A percentile compares a stretch with the other conserved stretches of the same genome.
Evolutionary conservation across 2,113 vertebrate species (phyloP).

Genomic region (Malaclemys terrapin): DNA sequence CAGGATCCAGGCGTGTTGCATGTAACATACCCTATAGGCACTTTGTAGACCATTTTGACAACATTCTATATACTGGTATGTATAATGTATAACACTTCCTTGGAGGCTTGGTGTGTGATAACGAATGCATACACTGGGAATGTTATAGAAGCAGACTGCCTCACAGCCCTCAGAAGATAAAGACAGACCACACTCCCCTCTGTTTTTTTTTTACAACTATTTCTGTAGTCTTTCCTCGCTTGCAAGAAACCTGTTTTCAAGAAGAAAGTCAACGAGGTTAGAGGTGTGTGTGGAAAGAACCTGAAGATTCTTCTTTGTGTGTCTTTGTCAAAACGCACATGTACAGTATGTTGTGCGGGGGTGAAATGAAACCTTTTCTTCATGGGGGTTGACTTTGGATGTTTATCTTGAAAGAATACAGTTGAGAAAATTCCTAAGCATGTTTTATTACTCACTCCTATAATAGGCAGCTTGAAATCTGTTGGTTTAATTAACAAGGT

Average conservation of each 20-base stretch:
- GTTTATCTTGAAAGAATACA: background rate
- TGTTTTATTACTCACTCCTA: background rate
- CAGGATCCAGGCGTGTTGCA: background rate
- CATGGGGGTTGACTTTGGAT: background rate
- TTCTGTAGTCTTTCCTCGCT: background rate
- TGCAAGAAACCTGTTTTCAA: background rate
- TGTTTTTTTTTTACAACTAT: background rate
- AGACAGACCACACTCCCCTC: background rate
- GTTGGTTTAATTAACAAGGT: background rate
- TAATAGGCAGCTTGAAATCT: background rate
- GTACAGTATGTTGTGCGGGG: background rate
- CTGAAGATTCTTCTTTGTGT: background rate
- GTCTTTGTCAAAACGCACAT: background rate
- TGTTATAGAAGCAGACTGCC: background rate
- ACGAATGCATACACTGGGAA: background rate
- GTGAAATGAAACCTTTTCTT: background rate
- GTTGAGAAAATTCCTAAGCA: background rate
- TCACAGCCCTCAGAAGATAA: background rate
- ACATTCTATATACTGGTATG: background rate
- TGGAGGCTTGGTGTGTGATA: background rate
- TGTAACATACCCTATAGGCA: background rate
- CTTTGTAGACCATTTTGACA: background rate
- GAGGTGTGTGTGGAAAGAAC: background rate
- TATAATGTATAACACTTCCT: background rate
- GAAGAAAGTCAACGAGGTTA: background rate